A percentile compares a stretch with the other conserved stretches of the same genome.
Conservation (phyloP, 1,140 invertebrate genomes). For the Cydia amplana region DNA sequence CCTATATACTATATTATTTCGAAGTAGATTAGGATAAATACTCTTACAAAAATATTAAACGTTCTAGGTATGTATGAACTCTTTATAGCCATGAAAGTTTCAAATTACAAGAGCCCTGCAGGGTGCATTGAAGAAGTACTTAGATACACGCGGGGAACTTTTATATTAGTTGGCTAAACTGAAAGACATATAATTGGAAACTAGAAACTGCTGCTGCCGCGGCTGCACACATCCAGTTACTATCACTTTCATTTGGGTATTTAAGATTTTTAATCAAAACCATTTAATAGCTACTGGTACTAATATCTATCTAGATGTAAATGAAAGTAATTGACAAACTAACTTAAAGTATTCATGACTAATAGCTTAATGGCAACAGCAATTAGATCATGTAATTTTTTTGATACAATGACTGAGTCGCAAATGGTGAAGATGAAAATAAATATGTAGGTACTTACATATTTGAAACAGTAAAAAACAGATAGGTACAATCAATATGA, state of each 20-base stretch:
- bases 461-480: no score
- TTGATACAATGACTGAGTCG: no score
- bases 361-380: no score
- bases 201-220: constrained; percentile 57
- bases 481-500: no score
- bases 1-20: no score
- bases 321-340: no score
- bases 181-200: constrained; percentile 77
- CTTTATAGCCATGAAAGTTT: constrained; percentile 56
- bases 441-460: no score
- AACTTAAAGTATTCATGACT: no score
- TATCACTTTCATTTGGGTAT: constrained; percentile 44
- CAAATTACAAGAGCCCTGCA: constrained; percentile 21
- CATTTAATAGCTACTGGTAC: neutral
- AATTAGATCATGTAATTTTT: no score
- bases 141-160: constrained; percentile 68
- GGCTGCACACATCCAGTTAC: constrained; percentile 39
- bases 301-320: neutral
- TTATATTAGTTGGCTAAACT: constrained; percentile 76
- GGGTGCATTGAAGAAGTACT: constrained; percentile 48
- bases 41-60: constrained; percentile 15
- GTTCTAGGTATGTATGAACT: constrained; percentile 56
- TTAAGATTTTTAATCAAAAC: constrained; percentile 12
- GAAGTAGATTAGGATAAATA: neutral
- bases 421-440: no score